phyloP scores from a whole-genome alignment of 2,113 vertebrate genomes.

The Tachysurus vachellii region DNA sequence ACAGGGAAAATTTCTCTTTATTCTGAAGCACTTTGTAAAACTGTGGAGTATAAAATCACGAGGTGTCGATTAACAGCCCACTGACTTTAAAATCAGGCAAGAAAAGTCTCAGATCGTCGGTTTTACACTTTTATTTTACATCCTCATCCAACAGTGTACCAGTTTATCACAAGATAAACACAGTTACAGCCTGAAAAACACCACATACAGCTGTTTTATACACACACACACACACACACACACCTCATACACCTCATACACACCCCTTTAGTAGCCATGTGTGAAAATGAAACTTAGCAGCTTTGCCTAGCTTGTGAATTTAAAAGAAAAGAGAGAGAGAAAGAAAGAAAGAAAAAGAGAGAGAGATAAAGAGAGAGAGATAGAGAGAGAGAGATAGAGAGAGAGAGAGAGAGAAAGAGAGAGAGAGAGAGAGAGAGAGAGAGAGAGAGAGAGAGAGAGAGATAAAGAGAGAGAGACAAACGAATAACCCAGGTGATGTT shows the following conservation, averaged over 20 bases:
- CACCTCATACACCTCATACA: not conserved
- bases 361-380: not conserved
- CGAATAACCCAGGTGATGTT: not conserved
- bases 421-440: too few species aligned
- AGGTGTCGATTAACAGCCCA: too few species aligned
- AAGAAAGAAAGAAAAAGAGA: not conserved
- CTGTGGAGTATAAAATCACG: not conserved
- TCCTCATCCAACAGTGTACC: not conserved
- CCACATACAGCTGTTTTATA: not conserved
- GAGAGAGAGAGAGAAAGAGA: too few species aligned
- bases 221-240: not conserved
- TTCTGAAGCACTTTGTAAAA: too few species aligned
- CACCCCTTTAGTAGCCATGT: conserved; percentile 11
- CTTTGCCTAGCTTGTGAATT: not conserved
- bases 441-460: too few species aligned
- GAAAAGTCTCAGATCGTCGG: too few species aligned
- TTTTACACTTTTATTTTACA: conserved; percentile 2
- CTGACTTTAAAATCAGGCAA: too few species aligned
- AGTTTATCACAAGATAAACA: not conserved
- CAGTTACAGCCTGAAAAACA: not conserved
- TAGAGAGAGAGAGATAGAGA: too few species aligned
- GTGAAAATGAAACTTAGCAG: conserved; percentile 28
- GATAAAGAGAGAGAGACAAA: too few species aligned
- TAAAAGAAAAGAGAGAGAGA: not conserved
- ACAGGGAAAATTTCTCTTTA: too few species aligned